Conservation (phyloP, 1,140 invertebrate genomes). For the Holotrichia oblita region DNA sequence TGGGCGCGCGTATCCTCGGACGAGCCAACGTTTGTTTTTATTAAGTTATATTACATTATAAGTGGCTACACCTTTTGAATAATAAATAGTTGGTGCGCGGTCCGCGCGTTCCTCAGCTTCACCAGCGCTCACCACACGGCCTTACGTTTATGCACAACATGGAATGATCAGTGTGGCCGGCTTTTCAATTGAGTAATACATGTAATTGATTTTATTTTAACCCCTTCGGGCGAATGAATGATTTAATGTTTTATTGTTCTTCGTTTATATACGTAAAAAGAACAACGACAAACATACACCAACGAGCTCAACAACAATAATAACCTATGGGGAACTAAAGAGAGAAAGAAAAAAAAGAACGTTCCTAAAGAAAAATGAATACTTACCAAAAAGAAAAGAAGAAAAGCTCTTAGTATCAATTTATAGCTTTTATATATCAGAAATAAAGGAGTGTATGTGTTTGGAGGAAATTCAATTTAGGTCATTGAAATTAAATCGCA, state of each 20-base stretch:
- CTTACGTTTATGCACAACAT: neutral
- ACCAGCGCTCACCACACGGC: neutral
- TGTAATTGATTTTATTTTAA: constrained; percentile 42
- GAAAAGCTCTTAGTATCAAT: neutral
- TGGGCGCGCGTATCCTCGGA: constrained; percentile 8
- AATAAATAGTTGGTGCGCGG: constrained; percentile 30
- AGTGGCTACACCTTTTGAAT: constrained; percentile 36
- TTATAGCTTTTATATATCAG: neutral
- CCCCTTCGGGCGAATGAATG: constrained; percentile 37
- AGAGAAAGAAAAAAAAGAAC: neutral
- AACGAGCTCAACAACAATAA: constrained; percentile 17
- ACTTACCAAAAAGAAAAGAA: constrained; percentile 4
- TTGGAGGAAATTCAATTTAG: constrained; percentile 7
- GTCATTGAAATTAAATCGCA: constrained; percentile 25
- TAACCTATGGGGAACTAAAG: neutral
- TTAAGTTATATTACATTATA: constrained; percentile 36
- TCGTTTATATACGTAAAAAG: neutral
- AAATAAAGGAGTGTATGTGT: neutral
- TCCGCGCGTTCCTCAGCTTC: constrained; percentile 17
- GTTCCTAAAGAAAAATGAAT: neutral
- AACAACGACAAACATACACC: constrained; percentile 19
- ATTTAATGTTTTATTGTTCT: constrained; percentile 40
- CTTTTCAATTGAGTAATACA: constrained; percentile 40
- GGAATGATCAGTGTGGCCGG: constrained; percentile 15
- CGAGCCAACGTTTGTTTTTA: constrained; percentile 24